Base-by-base conservation (phyloP, 2,888 invertebrate species). In the Callyntrura guangdongensis region DNA sequence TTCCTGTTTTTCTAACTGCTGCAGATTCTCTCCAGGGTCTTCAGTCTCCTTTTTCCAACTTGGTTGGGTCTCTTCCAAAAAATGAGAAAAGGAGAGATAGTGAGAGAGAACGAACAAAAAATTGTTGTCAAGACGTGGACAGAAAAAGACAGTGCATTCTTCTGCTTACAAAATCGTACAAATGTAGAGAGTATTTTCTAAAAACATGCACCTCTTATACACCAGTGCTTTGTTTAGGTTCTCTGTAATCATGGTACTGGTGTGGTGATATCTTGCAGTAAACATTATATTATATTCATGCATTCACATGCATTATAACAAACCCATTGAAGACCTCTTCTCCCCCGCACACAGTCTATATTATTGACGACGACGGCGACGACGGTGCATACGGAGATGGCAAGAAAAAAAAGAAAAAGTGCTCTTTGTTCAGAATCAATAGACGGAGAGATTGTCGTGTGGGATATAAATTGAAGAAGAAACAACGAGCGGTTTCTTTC, bases 381-480 rank as follows among this genome's bases (percentile, higher is more conserved):
- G 77, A 22, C 17, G 45, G 45, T 36, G 36, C 36, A 36, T 72
- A 61, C 1, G 36, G 25, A 59, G 12, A 17, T 86, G 85, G 74
- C 20, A 22, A 85, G 53, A 49, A 53, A 27, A 64, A 17, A 59
- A 27, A 61, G 82, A 83, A 64, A 83, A 64, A 67, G 45, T 17
- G 59, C 17, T 27, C 53, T 72, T 53, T 56, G 77, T 79, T 87
- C 81, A 59, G 87, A 87, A 87, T 87, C 87, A 87, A 87, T 87
- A 87, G 79, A 17, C 27, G 56, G 8, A 82, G 77, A 89, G 89
- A 91, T 91, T 91, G 91, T 91, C 91, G 91, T 91, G 86, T 86
- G 91, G 86, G 89, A 86, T 91, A 89, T 91, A 91, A 91, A 91
- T 89, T 91, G 89, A 64, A 81, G 89, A 79, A 86, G 91, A 89